Percentiles rank a stretch among this genome's conserved stretches.
Evolutionary conservation across 2,113 vertebrate genomes (phyloP).

Genomic region (Merops nubicus): DNA sequence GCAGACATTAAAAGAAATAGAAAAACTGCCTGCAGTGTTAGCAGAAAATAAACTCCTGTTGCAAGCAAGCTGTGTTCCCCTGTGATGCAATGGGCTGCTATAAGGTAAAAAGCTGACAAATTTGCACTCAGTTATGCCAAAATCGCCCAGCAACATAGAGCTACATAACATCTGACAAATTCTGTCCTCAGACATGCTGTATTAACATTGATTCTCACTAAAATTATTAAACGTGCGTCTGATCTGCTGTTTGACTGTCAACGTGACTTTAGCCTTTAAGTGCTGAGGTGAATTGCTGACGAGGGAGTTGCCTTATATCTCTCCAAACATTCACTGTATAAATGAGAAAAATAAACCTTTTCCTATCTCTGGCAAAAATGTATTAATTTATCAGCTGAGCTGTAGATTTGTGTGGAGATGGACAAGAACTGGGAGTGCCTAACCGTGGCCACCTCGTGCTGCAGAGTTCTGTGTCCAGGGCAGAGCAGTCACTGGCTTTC

Average conservation of each 20-base stretch:
- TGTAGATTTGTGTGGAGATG: slow-evolving; percentile 58
- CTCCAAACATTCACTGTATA: slow-evolving; percentile 68
- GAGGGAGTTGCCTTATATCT: slow-evolving; percentile 72
- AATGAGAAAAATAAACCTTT: slow-evolving; percentile 64
- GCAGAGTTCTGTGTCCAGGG: not conserved
- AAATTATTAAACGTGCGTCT: slow-evolving; percentile 48
- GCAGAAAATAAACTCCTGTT: slow-evolving; percentile 46
- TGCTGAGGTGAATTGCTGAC: slow-evolving; percentile 60
- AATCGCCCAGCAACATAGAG: not conserved
- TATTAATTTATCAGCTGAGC: slow-evolving; percentile 48
- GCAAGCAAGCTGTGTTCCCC: slow-evolving; percentile 37
- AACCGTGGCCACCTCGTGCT: not conserved
- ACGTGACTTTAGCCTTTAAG: slow-evolving; percentile 67
- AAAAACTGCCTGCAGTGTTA: slow-evolving; percentile 34
- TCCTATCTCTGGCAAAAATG: slow-evolving; percentile 59
- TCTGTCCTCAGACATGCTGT: slow-evolving; percentile 50
- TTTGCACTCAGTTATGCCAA: slow-evolving; percentile 75
- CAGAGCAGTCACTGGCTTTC: not conserved
- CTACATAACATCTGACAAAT: not conserved
- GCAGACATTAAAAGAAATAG: slow-evolving; percentile 28
- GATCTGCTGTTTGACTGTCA: slow-evolving; percentile 70
- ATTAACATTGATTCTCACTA: slow-evolving; percentile 48
- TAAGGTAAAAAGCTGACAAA: slow-evolving; percentile 28
- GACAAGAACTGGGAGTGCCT: slow-evolving; percentile 43
- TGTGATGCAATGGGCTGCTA: slow-evolving; percentile 40